Conservation (phyloP, 2,888 invertebrate genomes). For the Idaea dimidiata region DNA sequence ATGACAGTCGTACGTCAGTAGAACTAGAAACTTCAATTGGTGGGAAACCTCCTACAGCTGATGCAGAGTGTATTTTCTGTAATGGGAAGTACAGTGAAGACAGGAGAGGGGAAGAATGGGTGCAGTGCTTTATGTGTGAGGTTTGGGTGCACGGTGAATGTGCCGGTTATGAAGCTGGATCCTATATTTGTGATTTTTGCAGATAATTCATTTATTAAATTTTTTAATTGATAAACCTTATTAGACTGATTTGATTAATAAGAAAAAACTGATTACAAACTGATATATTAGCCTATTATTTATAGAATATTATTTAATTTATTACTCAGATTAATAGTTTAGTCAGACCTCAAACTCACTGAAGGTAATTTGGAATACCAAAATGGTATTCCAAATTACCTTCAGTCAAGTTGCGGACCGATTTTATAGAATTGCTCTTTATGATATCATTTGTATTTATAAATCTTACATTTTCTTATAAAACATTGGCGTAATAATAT, state of each 20-base stretch:
- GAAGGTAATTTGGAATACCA: slow-evolving; percentile 10
- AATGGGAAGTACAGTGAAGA: slow-evolving; percentile 8
- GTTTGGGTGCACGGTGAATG: slow-evolving; percentile 8
- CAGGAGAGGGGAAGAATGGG: slow-evolving; percentile 6
- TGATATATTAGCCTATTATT: slow-evolving; percentile 3
- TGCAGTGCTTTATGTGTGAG: slow-evolving; percentile 10
- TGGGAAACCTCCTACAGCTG: background rate
- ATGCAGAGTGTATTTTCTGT: background rate
- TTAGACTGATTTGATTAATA: background rate
- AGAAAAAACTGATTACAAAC: slow-evolving; percentile 3
- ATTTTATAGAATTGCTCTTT: slow-evolving; percentile 9
- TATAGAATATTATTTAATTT: slow-evolving; percentile 4
- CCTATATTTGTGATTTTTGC: slow-evolving; percentile 9
- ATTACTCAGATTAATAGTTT: slow-evolving; percentile 3
- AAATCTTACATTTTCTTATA: slow-evolving; percentile 10
- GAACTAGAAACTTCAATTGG: slow-evolving; percentile 2
- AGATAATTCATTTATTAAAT: background rate
- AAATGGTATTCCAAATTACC: slow-evolving; percentile 13
- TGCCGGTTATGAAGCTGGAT: slow-evolving; percentile 4
- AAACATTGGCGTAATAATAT: slow-evolving; percentile 9
- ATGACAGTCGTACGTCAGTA: slow-evolving; percentile 9
- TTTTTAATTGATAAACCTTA: too few species aligned
- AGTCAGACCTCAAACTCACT: slow-evolving; percentile 11
- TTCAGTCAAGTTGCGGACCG: slow-evolving; percentile 8
- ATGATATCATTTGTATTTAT: slow-evolving; percentile 8